Evolutionary conservation across 2,888 invertebrate genomes (phyloP), one percentile per base, ranked within the genome.

Genomic region (Drosophila koepferae): DNA sequence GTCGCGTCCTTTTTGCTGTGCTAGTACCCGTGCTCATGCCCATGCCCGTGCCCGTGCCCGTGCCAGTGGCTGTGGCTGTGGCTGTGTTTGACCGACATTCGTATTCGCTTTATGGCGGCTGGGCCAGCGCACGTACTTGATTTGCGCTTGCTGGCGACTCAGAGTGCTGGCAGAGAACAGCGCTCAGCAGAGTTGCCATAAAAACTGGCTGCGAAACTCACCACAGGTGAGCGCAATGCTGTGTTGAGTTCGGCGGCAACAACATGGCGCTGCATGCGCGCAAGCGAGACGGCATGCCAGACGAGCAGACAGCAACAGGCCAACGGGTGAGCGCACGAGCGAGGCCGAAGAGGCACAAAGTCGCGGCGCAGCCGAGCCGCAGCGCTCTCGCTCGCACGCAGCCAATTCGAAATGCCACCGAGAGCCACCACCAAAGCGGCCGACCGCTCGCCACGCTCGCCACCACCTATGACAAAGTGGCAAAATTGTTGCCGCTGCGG

Each of bases 391-490:
- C 65, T 78, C n/a, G 31, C 63, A 34, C 61, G 5, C 59, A 0
- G 28, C 14, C 5, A 1, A 20, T n/a, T 9, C 16, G 54, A 18
- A 18, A 2, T 14, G 62, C 58, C 73, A 68, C 69, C 36, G 23
- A 14, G 34, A 65, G 55, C 66, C 62, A 74, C 79, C 64, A 60
- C 56, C 44, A 48, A 60, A 46, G 59, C 59, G n/a, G 28, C 49
- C n/a, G 28, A 28, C 28, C 28, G 28, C 28, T 28, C 28, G 28
- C 28, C 28, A 28, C 28, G 55, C 44, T 34, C 28, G 60, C 62
- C 79, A 68, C 62, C 80, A 62, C 72, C 73, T 82, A 77, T 72
- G 68, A 86, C 90, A 89, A 85, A 67, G 69, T 79, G 81, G 82
- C 84, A 76, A 72, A 79, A 68, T 62, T 71, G 77, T 72, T 63